These are phyloP conservation scores for Tenualosa ilisha DNA, from an alignment of 2,797 vertebrate genomes.

Conservation along the genomic window DNA sequence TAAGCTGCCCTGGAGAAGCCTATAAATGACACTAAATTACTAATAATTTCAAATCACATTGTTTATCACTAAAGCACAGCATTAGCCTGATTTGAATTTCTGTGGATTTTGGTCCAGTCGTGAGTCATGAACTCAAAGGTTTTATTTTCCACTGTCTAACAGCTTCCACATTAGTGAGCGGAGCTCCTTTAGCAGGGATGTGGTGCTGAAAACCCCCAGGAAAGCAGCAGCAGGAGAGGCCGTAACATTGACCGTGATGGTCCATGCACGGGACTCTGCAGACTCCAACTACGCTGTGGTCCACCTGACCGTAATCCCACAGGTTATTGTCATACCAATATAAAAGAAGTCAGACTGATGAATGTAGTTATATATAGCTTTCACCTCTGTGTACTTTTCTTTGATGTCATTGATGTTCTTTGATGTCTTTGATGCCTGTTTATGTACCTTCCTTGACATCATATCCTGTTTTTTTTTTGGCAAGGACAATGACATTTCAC, in stretches of 20 bases:
- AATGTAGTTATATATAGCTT: background rate
- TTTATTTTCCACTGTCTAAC: background rate
- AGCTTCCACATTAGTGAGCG: slow-evolving; percentile 61
- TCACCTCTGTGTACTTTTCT: too few species aligned
- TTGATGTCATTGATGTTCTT: too few species aligned
- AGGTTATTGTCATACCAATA: slow-evolving; percentile 54
- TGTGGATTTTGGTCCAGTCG: background rate
- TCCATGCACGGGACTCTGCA: slow-evolving; percentile 56
- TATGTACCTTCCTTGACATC: slow-evolving; percentile 5
- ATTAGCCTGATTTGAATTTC: background rate
- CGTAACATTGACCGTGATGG: slow-evolving; percentile 76
- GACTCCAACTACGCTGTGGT: slow-evolving; percentile 76
- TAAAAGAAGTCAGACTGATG: background rate
- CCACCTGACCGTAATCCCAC: slow-evolving; percentile 69
- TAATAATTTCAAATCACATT: background rate
- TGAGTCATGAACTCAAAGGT: too few species aligned
- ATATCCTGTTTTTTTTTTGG: slow-evolving; percentile 5
- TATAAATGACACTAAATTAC: background rate
- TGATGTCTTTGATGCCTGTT: too few species aligned
- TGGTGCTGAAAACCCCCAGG: slow-evolving; percentile 71
- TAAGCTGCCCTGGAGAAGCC: background rate
- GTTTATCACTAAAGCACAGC: background rate
- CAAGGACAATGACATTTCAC: slow-evolving; percentile 67
- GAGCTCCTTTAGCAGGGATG: slow-evolving; percentile 64
- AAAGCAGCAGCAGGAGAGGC: slow-evolving; percentile 62